Percentiles rank a stretch among this genome's conserved stretches.
These are phyloP conservation scores for Gadus chalcogrammus DNA, from an alignment of 2,113 vertebrate species.

Conservation along the genomic window DNA sequence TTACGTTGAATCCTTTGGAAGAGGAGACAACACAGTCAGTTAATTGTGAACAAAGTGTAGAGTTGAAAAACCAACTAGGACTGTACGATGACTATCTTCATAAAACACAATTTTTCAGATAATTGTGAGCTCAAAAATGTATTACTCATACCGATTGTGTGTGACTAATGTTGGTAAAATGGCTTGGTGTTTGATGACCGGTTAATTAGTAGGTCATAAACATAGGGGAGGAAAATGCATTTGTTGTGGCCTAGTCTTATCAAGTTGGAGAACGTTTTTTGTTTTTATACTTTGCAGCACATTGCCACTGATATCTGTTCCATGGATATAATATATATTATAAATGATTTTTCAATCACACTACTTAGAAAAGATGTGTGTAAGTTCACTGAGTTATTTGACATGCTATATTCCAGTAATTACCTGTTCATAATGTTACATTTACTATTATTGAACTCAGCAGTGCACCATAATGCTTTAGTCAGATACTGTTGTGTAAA, in stretches of 20 bases:
- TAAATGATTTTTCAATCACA: conserved; percentile 58
- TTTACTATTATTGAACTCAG: conserved; percentile 89
- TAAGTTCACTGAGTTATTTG: conserved; percentile 69
- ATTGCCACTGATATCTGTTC: conserved; percentile 37
- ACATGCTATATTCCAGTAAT: conserved; percentile 72
- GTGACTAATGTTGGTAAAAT: conserved; percentile 2
- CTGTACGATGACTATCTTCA: conserved; percentile 48
- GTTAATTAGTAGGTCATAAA: conserved; percentile 36
- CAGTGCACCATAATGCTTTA: conserved; percentile 88
- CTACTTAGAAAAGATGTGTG: conserved; percentile 51
- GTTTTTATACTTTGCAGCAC: conserved; percentile 48
- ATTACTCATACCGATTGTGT: conserved; percentile 22
- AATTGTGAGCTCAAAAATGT: conserved; percentile 48
- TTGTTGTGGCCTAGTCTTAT: conserved; percentile 51
- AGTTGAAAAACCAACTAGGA: conserved; percentile 46
- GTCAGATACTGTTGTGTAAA: conserved; percentile 96
- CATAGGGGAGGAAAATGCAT: conserved; percentile 39
- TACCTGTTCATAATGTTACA: conserved; percentile 77
- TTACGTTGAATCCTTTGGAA: conserved; percentile 53
- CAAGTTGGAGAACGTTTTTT: conserved; percentile 40
- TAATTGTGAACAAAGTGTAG: conserved; percentile 53
- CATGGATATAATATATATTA: conserved; percentile 42
- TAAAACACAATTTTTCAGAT: conserved; percentile 47
- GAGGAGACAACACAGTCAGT: conserved; percentile 37
- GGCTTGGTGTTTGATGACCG: conserved; percentile 6